Percentiles rank a stretch among this genome's conserved stretches.
phyloP scores from a whole-genome alignment of 1,140 invertebrate species.

The Aricia agestis region DNA sequence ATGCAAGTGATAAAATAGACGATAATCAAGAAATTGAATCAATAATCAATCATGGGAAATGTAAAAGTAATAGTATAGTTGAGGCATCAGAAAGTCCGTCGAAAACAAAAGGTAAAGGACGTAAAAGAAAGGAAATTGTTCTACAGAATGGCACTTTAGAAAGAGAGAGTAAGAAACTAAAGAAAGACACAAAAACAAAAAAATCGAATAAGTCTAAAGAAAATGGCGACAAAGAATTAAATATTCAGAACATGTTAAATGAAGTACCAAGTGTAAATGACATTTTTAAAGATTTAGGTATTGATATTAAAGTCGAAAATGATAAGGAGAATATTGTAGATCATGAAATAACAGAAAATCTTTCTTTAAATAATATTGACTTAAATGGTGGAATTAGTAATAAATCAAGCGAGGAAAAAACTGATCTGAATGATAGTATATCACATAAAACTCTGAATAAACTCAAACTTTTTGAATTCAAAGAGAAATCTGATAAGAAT shows the following conservation, averaged over 20 bases:
- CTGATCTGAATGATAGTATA: conserved; percentile 20
- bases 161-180: conserved; percentile 36
- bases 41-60: conserved; percentile 19
- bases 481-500: conserved; percentile 46
- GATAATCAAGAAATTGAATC: conserved; percentile 25
- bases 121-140: conserved; percentile 50
- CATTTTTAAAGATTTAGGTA: conserved; percentile 53
- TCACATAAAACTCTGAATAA: conserved; percentile 44
- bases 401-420: background rate
- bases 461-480: conserved; percentile 64
- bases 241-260: conserved; percentile 43
- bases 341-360: background rate
- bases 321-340: conserved; percentile 19
- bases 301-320: conserved; percentile 49
- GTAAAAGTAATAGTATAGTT: background rate
- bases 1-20: conserved; percentile 26
- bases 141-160: conserved; percentile 36
- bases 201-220: conserved; percentile 1
- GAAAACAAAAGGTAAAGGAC: conserved; percentile 28
- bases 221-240: background rate
- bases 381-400: background rate
- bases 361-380: background rate
- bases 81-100: background rate
- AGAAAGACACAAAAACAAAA: conserved; percentile 32
- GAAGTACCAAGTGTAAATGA: conserved; percentile 69